Percentiles rank a stretch among this genome's conserved stretches.
These are phyloP conservation scores for Sphaerodactylus townsendi DNA, from an alignment of 2,113 vertebrate species.

Conservation along the genomic window DNA sequence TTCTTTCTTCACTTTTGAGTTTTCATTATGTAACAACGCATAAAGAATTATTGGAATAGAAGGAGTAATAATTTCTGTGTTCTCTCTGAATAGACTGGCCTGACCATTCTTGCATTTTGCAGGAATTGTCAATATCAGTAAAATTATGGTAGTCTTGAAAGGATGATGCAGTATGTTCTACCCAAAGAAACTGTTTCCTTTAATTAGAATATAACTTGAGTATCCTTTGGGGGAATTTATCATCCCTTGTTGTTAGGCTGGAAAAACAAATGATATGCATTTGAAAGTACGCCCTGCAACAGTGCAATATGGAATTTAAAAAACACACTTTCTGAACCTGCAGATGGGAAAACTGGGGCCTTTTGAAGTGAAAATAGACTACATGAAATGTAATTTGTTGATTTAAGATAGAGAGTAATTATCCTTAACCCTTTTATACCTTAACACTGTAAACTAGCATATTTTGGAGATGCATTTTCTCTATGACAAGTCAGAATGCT, in stretches of 20 bases:
- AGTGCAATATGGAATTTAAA: background rate
- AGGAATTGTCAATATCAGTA: background rate
- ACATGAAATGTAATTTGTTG: background rate
- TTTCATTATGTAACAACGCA: background rate
- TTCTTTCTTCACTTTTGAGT: background rate
- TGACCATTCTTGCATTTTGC: background rate
- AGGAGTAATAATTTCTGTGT: background rate
- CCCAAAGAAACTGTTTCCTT: background rate
- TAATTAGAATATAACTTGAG: background rate
- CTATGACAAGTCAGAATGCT: background rate
- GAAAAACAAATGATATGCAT: background rate
- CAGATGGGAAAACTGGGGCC: background rate
- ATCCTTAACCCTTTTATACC: too few relatives aligned
- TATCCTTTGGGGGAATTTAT: background rate
- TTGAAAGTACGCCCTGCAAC: background rate
- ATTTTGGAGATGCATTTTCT: background rate
- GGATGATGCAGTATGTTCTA: background rate
- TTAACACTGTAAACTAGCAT: background rate
- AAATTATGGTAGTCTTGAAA: background rate
- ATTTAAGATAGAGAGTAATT: background rate
- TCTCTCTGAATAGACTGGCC: background rate
- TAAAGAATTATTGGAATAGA: background rate
- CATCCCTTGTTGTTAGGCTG: background rate
- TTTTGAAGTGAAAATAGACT: background rate
- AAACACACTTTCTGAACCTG: background rate